Conservation (phyloP, 2,113 vertebrate genomes). For the Oxyura jamaicensis region DNA sequence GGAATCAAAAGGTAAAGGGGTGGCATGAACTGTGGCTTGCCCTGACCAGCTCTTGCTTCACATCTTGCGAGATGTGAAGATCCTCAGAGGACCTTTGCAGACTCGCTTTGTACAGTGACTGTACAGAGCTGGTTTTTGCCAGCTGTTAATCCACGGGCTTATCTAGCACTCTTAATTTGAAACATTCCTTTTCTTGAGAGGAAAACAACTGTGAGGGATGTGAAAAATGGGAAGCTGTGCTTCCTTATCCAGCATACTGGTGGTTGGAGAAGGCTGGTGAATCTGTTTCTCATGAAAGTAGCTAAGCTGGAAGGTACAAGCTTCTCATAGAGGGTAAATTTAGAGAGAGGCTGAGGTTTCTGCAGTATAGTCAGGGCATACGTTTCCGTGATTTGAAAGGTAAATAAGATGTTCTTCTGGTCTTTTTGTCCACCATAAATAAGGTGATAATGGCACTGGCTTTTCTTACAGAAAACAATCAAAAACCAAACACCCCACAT, state of each 20-base stretch:
- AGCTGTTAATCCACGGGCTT: not conserved
- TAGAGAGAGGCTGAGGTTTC: not conserved
- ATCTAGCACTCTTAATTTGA: not conserved
- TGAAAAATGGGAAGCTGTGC: not conserved
- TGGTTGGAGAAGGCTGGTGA: not conserved
- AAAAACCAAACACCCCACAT: accelerated
- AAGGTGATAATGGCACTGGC: not conserved
- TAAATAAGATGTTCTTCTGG: not conserved
- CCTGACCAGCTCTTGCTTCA: not conserved
- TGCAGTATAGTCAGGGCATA: accelerated
- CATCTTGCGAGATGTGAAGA: not conserved
- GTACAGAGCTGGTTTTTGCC: not conserved
- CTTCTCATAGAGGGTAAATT: not conserved
- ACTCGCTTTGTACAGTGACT: not conserved
- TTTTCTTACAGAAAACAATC: not conserved
- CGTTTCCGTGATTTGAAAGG: not conserved
- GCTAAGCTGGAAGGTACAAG: not conserved
- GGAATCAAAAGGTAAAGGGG: conserved; percentile 90
- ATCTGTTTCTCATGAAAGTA: no score
- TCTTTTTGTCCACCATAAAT: not conserved
- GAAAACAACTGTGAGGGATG: not conserved
- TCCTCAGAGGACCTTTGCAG: not conserved
- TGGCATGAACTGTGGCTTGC: no score
- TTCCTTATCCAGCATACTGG: not conserved
- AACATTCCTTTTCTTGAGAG: not conserved